Conservation (phyloP, 2,888 invertebrate species). For the Anthophora plumipes region DNA sequence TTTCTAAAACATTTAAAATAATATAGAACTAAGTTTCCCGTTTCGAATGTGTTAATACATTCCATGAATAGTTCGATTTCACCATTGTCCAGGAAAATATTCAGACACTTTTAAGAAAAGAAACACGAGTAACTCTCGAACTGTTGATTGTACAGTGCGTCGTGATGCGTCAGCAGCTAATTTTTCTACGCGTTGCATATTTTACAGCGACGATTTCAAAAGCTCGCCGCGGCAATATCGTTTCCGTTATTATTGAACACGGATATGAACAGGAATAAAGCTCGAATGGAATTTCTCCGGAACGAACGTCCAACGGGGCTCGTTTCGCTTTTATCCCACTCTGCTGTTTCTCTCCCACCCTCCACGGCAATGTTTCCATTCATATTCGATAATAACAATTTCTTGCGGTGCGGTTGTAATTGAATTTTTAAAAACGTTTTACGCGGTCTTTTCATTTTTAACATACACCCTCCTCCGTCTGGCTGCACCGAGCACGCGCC, state of each 20-base stretch:
- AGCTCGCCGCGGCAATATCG: slow-evolving; percentile 28
- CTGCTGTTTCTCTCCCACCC: background rate
- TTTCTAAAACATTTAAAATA: too few species aligned
- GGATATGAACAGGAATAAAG: slow-evolving; percentile 22
- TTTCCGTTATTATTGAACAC: slow-evolving; percentile 34
- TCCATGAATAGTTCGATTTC: too few species aligned
- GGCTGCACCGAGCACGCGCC: background rate
- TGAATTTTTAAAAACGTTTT: slow-evolving; percentile 43
- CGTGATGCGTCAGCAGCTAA: slow-evolving; percentile 4
- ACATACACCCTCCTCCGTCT: too few species aligned
- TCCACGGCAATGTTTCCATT: slow-evolving; percentile 28
- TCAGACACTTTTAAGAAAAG: background rate
- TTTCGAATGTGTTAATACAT: too few species aligned
- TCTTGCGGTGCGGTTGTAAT: slow-evolving; percentile 26
- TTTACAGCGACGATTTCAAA: slow-evolving; percentile 15
- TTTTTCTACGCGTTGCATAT: slow-evolving; percentile 28
- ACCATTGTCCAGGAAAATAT: too few species aligned
- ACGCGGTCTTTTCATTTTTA: background rate
- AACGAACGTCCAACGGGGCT: background rate
- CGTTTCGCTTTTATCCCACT: slow-evolving; percentile 19
- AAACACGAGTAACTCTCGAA: background rate
- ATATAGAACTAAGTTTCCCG: too few species aligned
- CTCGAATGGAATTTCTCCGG: slow-evolving; percentile 30
- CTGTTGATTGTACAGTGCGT: background rate
- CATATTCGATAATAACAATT: slow-evolving; percentile 41